Conservation (phyloP, 35 echinoderm and acorn worm species). For the Nesometra sesokonis region DNA sequence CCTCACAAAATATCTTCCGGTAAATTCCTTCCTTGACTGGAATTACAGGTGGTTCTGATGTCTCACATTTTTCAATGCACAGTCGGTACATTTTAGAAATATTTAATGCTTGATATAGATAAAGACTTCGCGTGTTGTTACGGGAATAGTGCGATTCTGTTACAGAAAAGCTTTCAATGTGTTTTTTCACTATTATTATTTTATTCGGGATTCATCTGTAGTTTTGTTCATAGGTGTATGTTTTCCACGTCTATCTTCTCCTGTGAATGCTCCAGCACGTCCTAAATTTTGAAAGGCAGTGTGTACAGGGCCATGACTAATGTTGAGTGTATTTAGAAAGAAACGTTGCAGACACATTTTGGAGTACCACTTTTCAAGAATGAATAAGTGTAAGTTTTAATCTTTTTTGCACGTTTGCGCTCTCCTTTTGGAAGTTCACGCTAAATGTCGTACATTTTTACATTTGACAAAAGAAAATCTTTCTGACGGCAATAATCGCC, state of each 20-base stretch:
- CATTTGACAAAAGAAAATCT: constrained; percentile 2
- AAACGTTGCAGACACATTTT: neutral
- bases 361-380: neutral
- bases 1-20: constrained; percentile 34
- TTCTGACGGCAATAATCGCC: constrained; percentile 3
- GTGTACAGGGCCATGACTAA: constrained; percentile 8
- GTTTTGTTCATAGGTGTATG: constrained; percentile 14
- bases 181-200: neutral
- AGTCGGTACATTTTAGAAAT: neutral
- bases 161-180: constrained; percentile 9
- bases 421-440: constrained; percentile 4
- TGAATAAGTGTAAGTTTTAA: constrained; percentile 2
- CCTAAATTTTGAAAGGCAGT: constrained; percentile 11
- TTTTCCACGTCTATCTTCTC: constrained; percentile 11
- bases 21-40: constrained; percentile 3
- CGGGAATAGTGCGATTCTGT: constrained; percentile 21
- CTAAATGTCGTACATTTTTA: neutral
- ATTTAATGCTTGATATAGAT: neutral
- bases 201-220: neutral
- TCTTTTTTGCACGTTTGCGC: neutral
- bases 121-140: neutral
- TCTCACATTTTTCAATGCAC: neutral
- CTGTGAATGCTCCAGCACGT: constrained; percentile 4
- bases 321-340: constrained; percentile 17
- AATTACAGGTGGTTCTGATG: neutral